These are phyloP conservation scores for Eulithis testata DNA, from an alignment of 2,888 invertebrate genomes.

Conservation along the genomic window DNA sequence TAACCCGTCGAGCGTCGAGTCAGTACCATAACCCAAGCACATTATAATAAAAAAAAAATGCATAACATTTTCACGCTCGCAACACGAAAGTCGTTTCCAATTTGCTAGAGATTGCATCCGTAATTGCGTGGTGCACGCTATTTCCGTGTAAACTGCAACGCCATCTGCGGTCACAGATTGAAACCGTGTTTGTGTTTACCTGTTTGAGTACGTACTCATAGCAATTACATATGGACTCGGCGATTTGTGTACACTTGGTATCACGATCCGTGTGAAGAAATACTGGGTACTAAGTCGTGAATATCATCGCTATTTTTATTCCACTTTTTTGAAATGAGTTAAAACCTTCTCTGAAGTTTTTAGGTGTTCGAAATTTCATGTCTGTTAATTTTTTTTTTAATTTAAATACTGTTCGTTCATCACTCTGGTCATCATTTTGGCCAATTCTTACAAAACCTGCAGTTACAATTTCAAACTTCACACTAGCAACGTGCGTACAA, in stretches of 20 bases:
- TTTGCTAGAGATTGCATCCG: constrained; percentile 49
- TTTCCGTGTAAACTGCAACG: constrained; percentile 58
- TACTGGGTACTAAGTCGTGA: too few species aligned
- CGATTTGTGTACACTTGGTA: not conserved
- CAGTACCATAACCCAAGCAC: not conserved
- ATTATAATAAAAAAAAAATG: constrained; percentile 25
- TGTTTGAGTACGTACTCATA: constrained; percentile 2
- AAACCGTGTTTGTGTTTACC: constrained; percentile 49
- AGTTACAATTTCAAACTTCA: too few species aligned
- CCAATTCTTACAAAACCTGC: too few species aligned
- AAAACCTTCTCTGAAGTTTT: too few species aligned
- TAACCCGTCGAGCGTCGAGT: not conserved
- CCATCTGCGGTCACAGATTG: constrained; percentile 57
- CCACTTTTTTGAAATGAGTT: too few species aligned
- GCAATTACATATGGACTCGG: constrained; percentile 12
- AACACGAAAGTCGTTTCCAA: constrained; percentile 36
- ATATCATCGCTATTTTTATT: too few species aligned
- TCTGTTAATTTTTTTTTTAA: too few species aligned
- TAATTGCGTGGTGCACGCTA: constrained; percentile 61
- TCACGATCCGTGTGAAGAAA: too few species aligned
- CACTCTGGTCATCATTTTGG: too few species aligned
- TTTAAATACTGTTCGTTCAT: too few species aligned
- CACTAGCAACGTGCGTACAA: constrained; percentile 9
- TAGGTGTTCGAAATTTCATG: too few species aligned
- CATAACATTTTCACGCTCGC: constrained; percentile 25